These are phyloP conservation scores for Typhlomys cinereus DNA, from an alignment of 2,113 vertebrate genomes.

Conservation along the genomic window DNA sequence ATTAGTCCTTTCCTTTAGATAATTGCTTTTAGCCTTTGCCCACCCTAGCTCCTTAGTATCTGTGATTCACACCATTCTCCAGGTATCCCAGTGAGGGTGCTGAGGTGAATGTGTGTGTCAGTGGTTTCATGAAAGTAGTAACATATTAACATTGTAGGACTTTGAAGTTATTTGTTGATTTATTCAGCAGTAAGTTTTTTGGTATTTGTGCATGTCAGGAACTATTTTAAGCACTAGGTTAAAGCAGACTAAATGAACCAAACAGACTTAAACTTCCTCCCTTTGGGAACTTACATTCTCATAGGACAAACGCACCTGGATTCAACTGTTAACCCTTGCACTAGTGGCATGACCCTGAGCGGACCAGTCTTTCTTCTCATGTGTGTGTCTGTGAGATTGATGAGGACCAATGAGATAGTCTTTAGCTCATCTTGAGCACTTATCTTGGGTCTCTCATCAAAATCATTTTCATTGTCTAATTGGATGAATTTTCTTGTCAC, in stretches of 20 bases:
- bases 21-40: conserved; percentile 29
- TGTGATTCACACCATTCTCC: background rate
- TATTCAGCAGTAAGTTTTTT: background rate
- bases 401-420: background rate
- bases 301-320: background rate
- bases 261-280: background rate
- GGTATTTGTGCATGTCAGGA: background rate
- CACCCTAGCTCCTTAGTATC: background rate
- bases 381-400: background rate
- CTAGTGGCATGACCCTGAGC: background rate
- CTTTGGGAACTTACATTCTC: background rate
- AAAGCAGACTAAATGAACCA: background rate
- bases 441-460: background rate
- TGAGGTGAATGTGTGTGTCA: background rate
- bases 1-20: conserved; percentile 47
- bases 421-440: background rate
- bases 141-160: background rate
- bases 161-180: background rate
- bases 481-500: background rate
- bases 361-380: background rate
- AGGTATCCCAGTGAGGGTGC: background rate
- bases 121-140: background rate
- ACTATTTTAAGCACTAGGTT: background rate
- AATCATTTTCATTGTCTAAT: background rate
- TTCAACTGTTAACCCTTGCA: background rate